Conservation (phyloP, 2,113 vertebrate genomes). For the Lamprotornis superbus region DNA sequence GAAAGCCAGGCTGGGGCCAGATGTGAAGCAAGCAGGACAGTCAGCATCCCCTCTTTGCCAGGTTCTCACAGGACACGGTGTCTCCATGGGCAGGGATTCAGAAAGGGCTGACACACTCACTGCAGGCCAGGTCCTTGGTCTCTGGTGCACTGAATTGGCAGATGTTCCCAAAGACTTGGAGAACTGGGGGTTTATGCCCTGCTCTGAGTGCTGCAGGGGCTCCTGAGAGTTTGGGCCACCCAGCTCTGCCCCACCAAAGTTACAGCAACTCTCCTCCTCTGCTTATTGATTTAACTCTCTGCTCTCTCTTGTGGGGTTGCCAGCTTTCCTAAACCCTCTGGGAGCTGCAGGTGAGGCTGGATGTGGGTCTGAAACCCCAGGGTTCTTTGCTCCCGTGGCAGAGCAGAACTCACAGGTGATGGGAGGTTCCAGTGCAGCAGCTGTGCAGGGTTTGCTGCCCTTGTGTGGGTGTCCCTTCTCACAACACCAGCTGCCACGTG, state of each 20-base stretch:
- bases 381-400: background rate
- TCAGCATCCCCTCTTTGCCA: background rate
- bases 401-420: background rate
- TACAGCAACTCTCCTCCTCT: background rate
- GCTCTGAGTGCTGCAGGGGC: background rate
- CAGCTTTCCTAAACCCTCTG: background rate
- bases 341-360: background rate
- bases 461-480: background rate
- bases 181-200: background rate
- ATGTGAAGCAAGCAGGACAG: background rate
- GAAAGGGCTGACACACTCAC: background rate
- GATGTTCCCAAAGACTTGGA: background rate
- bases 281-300: background rate
- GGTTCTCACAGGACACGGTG: background rate
- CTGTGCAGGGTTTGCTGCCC: background rate
- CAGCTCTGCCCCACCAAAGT: background rate
- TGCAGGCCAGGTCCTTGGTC: background rate
- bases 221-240: background rate
- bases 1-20: background rate
- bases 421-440: background rate
- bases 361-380: rapidly evolving
- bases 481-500: background rate
- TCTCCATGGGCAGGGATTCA: background rate
- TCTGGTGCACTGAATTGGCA: background rate
- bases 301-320: rapidly evolving